Percentiles rank a stretch among this genome's conserved stretches.
Evolutionary conservation across 2,113 vertebrate species (phyloP).

Genomic region (Cricetomys ansorgei): DNA sequence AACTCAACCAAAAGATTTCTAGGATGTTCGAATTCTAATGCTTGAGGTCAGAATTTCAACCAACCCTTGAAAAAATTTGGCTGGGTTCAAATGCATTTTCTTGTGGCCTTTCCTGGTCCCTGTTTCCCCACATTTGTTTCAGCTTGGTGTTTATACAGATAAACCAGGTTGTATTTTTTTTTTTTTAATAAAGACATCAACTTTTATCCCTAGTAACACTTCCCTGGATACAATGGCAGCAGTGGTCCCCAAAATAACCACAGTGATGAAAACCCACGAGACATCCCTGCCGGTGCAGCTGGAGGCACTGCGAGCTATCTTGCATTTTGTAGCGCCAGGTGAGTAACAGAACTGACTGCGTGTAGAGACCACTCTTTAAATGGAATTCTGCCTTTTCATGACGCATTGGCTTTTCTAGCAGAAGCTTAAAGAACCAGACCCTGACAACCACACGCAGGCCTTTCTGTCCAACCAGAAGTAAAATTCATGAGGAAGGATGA

Average conservation of each 20-base stretch:
- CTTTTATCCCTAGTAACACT: slow-evolving; percentile 85
- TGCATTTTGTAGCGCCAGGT: slow-evolving; percentile 91
- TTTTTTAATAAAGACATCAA: slow-evolving; percentile 56
- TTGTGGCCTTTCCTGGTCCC: not conserved
- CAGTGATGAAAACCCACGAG: slow-evolving; percentile 91
- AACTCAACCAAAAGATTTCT: not conserved
- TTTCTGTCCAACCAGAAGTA: not conserved
- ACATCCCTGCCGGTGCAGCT: slow-evolving; percentile 91
- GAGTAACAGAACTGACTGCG: not conserved
- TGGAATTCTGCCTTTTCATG: not conserved
- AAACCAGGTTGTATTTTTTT: slow-evolving; percentile 6
- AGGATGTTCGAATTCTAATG: not conserved
- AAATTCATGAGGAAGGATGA: not conserved
- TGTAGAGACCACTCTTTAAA: not conserved
- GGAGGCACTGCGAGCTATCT: slow-evolving; percentile 91
- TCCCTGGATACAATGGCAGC: slow-evolving; percentile 91
- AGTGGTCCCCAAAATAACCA: slow-evolving; percentile 90
- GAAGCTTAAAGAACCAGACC: slow-evolving; percentile 9
- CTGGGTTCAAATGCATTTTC: not conserved
- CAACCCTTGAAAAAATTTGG: not conserved
- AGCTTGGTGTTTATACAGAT: not conserved
- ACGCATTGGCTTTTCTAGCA: not conserved
- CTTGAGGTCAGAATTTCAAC: not conserved
- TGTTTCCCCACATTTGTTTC: not conserved
- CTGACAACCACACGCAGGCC: not conserved